Evolutionary conservation across 2,888 invertebrate species (phyloP), one percentile per base, ranked within the genome.

Genomic region (Lysandra bellargus): DNA sequence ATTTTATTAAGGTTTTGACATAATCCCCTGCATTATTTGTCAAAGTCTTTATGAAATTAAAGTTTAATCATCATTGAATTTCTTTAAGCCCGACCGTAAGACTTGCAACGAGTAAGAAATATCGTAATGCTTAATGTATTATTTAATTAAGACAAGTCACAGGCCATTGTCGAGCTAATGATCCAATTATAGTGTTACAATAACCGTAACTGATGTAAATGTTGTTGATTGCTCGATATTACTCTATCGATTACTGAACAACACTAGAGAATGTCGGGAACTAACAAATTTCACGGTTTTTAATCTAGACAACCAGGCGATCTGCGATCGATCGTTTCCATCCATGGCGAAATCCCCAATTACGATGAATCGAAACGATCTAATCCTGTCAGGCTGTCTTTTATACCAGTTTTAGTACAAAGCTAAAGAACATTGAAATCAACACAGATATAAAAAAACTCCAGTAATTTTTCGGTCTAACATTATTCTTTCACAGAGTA

Each of bases 161-260:
- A 64, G 33, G 33, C 69, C 69, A 37, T 69, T 69, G 69, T 69
- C 69, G 14, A 69, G 69, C 69, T 69, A 69, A 69, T 69, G 69
- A 17, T 14, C 69, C 33, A 33, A 69, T 69, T 69, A 33, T 69
- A 5, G 17, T 69, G 14, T 69, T 17, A 69, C 69, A 69, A 69
- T 37, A 69, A 14, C 33, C 69, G 69, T 37, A 14, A 37, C 33
- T 69, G 33, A 69, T 37, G 69, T 69, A 69, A 69, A 37, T 37
- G 14, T 37, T 37, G 12, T 69, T 5, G 69, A 69, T 69, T 69
- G 14, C 9, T 69, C 69, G 69, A 69, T 69, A 69, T 14, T 33
- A 33, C 4, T 69, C 69, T 37, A 69, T 69, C 69, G 69, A 69
- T 37, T 14, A 37, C 69, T 33, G 69, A 37, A 69, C 33, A 69